These are phyloP conservation scores for Salminus brasiliensis DNA, from an alignment of 2,113 vertebrate genomes.

Conservation along the genomic window DNA sequence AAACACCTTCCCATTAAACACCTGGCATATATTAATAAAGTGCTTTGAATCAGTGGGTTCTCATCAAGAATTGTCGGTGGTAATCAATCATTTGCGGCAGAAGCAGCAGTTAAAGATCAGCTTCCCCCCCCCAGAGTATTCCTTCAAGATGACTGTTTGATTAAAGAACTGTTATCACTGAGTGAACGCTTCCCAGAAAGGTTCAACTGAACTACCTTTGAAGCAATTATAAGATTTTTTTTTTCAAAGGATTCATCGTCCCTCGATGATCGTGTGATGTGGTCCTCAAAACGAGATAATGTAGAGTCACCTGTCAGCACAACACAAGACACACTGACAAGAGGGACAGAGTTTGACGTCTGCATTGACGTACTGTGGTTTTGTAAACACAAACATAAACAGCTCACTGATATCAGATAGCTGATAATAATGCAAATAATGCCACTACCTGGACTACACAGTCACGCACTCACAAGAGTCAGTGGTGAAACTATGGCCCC, in stretches of 20 bases:
- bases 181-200: background rate
- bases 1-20: too few species aligned
- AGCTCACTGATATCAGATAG: constrained; percentile 9
- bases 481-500: background rate
- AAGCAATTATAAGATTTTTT: background rate
- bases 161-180: background rate
- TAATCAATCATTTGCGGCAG: background rate
- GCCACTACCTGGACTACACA: background rate
- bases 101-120: background rate
- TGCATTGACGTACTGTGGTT: constrained; percentile 6
- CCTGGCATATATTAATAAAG: too few species aligned
- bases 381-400: constrained; percentile 42
- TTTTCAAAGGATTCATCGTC: background rate
- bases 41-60: too few species aligned
- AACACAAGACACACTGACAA: constrained; percentile 12
- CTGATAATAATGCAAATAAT: constrained; percentile 48
- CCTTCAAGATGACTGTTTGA: background rate
- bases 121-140: background rate
- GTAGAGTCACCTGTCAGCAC: background rate
- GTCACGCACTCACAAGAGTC: background rate
- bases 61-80: background rate
- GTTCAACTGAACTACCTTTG: background rate
- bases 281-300: background rate
- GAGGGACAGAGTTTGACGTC: constrained; percentile 19
- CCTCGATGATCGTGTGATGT: background rate